Percentiles rank a stretch among this genome's conserved stretches.
These are phyloP conservation scores for Apostichopus japonicus DNA, from an alignment of 35 echinoderm and acorn worm species.

Conservation along the genomic window DNA sequence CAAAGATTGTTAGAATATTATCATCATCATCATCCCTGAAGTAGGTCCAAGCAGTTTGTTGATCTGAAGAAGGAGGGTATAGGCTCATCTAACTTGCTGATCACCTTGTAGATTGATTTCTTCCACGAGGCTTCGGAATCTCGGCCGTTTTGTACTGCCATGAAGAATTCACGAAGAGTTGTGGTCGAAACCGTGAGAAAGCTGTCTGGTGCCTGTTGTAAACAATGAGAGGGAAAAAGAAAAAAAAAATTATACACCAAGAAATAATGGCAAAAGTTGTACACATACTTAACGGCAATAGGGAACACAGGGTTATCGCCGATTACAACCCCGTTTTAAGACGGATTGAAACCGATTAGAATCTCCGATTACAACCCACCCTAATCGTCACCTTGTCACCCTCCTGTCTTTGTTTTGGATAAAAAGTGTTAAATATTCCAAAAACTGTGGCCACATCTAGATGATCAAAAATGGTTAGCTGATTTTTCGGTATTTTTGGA, in stretches of 20 bases:
- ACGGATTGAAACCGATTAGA: no score
- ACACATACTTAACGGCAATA: no score
- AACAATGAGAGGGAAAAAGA: slow-evolving; percentile 27
- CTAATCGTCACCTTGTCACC: no score
- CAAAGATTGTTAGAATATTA: background rate
- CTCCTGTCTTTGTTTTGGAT: no score
- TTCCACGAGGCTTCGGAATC: slow-evolving; percentile 96
- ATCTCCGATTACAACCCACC: no score
- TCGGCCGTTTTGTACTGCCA: slow-evolving; percentile 77
- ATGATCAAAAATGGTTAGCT: no score
- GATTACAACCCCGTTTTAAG: no score
- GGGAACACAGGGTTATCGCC: no score
- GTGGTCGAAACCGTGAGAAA: slow-evolving; percentile 82
- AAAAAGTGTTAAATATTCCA: no score
- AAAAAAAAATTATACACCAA: background rate
- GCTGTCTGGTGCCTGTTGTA: slow-evolving; percentile 78
- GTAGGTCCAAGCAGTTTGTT: slow-evolving; percentile 83
- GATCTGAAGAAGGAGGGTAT: slow-evolving; percentile 93
- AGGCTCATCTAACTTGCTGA: slow-evolving; percentile 93
- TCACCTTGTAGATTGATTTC: slow-evolving; percentile 99
- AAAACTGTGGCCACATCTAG: no score
- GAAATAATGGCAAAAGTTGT: no score
- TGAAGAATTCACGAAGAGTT: slow-evolving; percentile 91
- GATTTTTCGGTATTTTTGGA: no score
- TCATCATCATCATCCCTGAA: slow-evolving; percentile 46